Conservation (phyloP, 2,888 invertebrate species). For the Eulithis testata region DNA sequence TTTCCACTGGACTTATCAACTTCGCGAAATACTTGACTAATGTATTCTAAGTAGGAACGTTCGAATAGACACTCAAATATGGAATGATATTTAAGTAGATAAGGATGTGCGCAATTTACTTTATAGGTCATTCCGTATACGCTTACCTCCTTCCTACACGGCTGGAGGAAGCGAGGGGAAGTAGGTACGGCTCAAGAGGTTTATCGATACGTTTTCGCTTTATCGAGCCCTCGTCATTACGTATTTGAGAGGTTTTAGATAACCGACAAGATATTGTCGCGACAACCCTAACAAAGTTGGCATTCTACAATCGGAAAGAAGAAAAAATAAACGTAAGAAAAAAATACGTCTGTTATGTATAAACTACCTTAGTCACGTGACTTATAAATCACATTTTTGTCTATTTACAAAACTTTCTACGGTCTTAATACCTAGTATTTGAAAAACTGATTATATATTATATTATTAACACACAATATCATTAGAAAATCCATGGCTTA, state of each 20-base stretch:
- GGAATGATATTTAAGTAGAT: slow-evolving; percentile 33
- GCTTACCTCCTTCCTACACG: slow-evolving; percentile 5
- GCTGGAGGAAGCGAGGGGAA: slow-evolving; percentile 19
- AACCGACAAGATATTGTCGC: slow-evolving; percentile 14
- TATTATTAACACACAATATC: no score
- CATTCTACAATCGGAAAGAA: no score
- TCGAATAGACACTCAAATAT: slow-evolving; percentile 4
- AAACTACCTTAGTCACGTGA: no score
- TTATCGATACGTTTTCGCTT: slow-evolving; percentile 36
- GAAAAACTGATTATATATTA: no score
- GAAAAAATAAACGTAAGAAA: no score
- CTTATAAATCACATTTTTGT: no score
- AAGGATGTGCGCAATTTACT: slow-evolving; percentile 42
- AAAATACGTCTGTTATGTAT: no score
- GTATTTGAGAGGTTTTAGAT: slow-evolving; percentile 5
- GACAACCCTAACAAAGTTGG: neutral
- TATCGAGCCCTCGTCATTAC: slow-evolving; percentile 40
- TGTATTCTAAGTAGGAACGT: slow-evolving; percentile 4
- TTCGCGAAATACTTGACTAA: no score
- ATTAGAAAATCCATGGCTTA: no score
- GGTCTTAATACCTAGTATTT: no score
- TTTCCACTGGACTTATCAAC: no score
- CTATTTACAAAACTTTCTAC: no score
- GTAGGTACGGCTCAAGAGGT: slow-evolving; percentile 20
- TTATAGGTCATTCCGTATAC: slow-evolving; percentile 36